These are phyloP conservation scores for Phoenicopterus ruber DNA, from an alignment of 2,113 vertebrate genomes.

Conservation along the genomic window DNA sequence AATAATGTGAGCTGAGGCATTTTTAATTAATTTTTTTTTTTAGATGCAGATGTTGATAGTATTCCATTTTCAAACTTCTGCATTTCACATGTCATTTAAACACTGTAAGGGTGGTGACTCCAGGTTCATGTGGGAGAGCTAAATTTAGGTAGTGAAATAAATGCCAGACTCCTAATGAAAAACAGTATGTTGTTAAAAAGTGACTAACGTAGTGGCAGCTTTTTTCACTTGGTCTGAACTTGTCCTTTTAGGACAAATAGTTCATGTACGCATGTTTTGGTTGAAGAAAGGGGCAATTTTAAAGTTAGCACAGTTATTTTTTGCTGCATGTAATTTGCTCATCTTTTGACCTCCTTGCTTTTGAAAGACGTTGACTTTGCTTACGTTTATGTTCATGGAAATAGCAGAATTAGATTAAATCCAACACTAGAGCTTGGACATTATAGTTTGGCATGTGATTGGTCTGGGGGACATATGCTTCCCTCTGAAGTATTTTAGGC, in stretches of 20 bases:
- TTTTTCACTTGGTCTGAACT: background rate
- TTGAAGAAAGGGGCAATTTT: background rate
- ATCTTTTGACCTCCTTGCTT: background rate
- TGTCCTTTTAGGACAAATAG: background rate
- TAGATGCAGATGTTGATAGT: background rate
- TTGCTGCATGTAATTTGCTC: background rate
- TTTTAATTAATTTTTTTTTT: background rate
- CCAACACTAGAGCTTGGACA: background rate
- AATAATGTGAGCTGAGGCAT: background rate
- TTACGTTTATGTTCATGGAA: background rate
- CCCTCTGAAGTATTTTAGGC: background rate
- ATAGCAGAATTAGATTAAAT: background rate
- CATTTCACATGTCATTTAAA: background rate
- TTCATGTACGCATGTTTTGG: background rate
- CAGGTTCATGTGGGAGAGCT: background rate
- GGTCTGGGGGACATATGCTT: background rate
- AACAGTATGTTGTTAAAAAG: background rate
- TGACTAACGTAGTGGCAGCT: background rate
- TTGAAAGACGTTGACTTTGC: background rate
- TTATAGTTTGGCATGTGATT: background rate
- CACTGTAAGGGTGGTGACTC: background rate
- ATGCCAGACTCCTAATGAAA: background rate
- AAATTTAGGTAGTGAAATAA: background rate
- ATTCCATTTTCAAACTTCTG: background rate
- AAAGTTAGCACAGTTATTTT: background rate